Evolutionary conservation across 1,140 invertebrate genomes (phyloP).

Genomic region (Portunus trituberculatus): DNA sequence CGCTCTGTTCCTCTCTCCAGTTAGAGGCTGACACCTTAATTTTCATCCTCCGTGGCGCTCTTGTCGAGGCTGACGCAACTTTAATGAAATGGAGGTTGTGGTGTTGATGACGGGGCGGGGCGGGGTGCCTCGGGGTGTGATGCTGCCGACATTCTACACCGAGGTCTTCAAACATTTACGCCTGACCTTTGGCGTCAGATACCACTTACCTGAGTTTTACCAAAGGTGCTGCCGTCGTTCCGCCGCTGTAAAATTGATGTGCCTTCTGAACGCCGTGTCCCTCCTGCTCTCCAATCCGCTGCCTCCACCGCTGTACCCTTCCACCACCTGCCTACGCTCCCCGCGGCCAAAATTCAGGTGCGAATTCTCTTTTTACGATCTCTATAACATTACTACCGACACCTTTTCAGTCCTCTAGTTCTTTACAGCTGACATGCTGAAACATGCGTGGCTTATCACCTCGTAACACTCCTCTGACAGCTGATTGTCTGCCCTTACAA

Average conservation of each 20-base stretch:
- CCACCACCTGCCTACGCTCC: not conserved
- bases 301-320: not conserved
- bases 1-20: not conserved
- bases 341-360: no score
- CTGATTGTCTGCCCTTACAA: no score
- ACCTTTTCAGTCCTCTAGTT: not conserved
- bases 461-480: no score
- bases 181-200: constrained; percentile 25
- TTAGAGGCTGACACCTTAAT: not conserved
- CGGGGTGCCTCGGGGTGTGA: not conserved
- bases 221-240: not conserved
- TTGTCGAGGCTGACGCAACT: not conserved
- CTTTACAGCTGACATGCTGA: not conserved
- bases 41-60: not conserved
- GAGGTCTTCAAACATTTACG: constrained; percentile 26
- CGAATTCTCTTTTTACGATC: not conserved
- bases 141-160: not conserved
- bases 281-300: not conserved
- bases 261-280: not conserved
- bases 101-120: not conserved
- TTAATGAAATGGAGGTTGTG: constrained; percentile 12
- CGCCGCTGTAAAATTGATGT: not conserved
- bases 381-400: not conserved
- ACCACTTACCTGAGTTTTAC: constrained; percentile 27
- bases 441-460: not conserved